phyloP scores from a whole-genome alignment of 53 echinoderm and acorn worm species.

The Echinarachnius parma region DNA sequence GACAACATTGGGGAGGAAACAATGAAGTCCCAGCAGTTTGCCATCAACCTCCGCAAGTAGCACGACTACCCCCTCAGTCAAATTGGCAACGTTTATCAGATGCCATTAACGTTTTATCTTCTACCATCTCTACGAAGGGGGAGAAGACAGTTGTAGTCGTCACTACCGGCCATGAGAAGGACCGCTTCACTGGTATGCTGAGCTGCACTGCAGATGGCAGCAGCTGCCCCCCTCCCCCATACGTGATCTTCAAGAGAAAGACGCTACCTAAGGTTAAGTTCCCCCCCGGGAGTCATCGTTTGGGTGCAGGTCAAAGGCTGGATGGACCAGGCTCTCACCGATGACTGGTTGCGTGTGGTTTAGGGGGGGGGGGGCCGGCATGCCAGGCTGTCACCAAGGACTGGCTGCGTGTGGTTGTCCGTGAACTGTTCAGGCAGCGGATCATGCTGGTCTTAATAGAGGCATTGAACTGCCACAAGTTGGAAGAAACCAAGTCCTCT shows the following conservation, averaged over 20 bases:
- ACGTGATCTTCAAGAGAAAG: conserved; percentile 25
- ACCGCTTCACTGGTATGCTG: conserved; percentile 18
- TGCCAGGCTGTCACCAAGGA: conserved; percentile 1
- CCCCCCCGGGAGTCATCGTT: conserved; percentile 11
- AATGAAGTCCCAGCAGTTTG: too few relatives aligned
- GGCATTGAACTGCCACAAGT: conserved; percentile 26
- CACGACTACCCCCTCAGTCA: conserved; percentile 4
- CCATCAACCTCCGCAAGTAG: too few relatives aligned
- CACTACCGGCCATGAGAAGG: conserved; percentile 30
- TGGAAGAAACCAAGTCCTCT: background rate
- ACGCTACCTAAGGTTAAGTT: background rate
- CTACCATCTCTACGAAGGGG: too few relatives aligned
- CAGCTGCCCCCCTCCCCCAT: conserved; percentile 8
- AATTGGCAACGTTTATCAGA: background rate
- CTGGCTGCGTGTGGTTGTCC: conserved; percentile 25
- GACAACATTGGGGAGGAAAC: too few relatives aligned
- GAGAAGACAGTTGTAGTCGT: conserved; percentile 13
- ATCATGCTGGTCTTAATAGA: conserved; percentile 35
- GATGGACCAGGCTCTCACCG: conserved; percentile 28
- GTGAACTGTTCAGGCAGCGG: background rate
- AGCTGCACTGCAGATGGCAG: conserved; percentile 4
- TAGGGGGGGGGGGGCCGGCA: conserved; percentile 15
- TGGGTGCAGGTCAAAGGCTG: conserved; percentile 9
- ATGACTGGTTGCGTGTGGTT: conserved; percentile 17
- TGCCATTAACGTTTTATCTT: background rate